Conservation (phyloP, 2,797 vertebrate species). For the Pantherophis vulpinus region DNA sequence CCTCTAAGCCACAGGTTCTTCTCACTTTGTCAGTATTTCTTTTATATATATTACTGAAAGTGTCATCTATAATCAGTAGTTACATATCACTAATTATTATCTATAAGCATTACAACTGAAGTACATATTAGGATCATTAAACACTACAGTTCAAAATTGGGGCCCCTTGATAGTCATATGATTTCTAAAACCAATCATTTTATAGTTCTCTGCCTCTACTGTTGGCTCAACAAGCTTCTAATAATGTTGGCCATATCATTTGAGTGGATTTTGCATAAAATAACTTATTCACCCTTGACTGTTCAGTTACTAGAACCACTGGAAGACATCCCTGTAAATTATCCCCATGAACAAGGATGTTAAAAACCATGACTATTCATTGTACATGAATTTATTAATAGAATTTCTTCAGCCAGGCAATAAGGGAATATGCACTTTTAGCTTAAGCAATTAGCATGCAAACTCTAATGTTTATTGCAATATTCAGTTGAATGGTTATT, state of each 20-base stretch:
- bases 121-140: background rate
- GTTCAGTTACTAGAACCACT: background rate
- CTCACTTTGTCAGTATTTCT: too few relatives aligned
- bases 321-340: background rate
- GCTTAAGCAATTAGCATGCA: background rate
- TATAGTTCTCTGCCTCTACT: background rate
- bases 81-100: background rate
- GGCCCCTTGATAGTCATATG: background rate
- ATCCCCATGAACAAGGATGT: background rate
- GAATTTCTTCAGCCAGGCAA: background rate
- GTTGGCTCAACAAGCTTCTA: background rate
- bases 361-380: background rate
- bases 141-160: background rate
- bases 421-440: conserved; percentile 7
- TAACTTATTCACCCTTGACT: background rate
- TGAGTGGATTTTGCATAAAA: background rate
- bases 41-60: background rate
- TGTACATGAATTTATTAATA: background rate
- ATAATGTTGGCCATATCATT: background rate
- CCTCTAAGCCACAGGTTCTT: too few relatives aligned
- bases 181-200: background rate
- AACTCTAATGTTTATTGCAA: conserved; percentile 15
- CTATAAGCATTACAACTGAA: background rate
- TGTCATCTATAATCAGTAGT: background rate
- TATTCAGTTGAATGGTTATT: conserved; percentile 6